phyloP scores from a whole-genome alignment of 2,888 invertebrate genomes.

The Timandra comae region DNA sequence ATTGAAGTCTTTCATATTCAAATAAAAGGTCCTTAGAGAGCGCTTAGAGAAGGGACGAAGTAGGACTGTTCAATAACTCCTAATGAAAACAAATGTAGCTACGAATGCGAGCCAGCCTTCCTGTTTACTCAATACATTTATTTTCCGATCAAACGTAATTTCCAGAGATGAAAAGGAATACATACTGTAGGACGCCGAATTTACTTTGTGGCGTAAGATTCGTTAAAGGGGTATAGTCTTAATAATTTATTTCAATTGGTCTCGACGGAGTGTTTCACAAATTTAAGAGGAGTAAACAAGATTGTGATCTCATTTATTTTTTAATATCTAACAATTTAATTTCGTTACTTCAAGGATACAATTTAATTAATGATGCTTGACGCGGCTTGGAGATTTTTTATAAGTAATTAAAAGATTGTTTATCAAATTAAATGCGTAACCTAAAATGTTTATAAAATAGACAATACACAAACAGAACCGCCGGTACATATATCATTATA shows the following conservation, averaged over 20 bases:
- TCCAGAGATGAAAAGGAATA: conserved; percentile 32
- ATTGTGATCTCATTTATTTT: conserved; percentile 8
- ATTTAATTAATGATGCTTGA: too few species aligned
- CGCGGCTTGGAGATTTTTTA: too few species aligned
- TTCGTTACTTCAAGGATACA: too few species aligned
- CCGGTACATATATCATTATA: too few species aligned
- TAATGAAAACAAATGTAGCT: conserved; percentile 63
- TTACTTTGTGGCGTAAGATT: conserved; percentile 7
- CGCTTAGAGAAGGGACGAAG: conserved; percentile 33
- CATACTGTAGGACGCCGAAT: conserved; percentile 17
- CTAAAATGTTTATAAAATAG: too few species aligned
- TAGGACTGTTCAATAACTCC: conserved; percentile 51
- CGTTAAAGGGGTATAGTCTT: neutral
- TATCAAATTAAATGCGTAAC: too few species aligned
- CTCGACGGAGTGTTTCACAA: too few species aligned
- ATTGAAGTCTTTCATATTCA: conserved; percentile 40
- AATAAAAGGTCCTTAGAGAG: conserved; percentile 41
- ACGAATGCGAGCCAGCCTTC: conserved; percentile 52
- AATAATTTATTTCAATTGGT: too few species aligned
- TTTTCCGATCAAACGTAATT: conserved; percentile 50
- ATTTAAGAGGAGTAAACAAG: too few species aligned
- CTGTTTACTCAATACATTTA: conserved; percentile 48
- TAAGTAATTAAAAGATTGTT: too few species aligned
- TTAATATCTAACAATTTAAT: conserved; percentile 2
- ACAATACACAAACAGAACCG: too few species aligned